phyloP scores from a whole-genome alignment of 2,797 vertebrate genomes.

The Arctocebus calabarensis region DNA sequence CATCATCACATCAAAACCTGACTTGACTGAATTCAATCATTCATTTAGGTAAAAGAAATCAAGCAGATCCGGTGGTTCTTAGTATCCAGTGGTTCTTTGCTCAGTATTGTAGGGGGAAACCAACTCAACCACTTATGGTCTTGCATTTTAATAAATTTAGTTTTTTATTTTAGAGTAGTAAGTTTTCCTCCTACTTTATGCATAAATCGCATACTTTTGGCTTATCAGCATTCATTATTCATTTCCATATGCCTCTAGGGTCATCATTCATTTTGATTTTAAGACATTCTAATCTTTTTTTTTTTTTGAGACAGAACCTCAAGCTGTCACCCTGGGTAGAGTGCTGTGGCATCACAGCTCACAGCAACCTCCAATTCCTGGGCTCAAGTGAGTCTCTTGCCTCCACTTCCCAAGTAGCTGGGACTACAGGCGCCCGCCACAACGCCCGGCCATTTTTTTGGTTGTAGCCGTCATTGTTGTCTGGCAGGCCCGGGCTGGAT shows the following conservation, averaged over 20 bases:
- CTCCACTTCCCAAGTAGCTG: no score
- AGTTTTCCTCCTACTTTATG: not conserved
- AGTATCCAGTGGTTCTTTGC: not conserved
- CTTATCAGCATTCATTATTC: not conserved
- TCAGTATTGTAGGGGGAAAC: not conserved
- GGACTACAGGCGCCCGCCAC: no score
- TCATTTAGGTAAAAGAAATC: not conserved
- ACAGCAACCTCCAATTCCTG: no score
- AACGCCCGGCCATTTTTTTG: no score
- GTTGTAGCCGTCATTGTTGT: no score
- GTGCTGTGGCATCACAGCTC: no score
- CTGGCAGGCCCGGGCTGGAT: no score
- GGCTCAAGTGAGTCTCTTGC: no score
- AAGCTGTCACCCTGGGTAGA: no score
- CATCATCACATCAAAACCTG: not conserved
- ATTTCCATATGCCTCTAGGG: not conserved
- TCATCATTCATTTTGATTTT: not conserved
- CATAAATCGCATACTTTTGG: not conserved
- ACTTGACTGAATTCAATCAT: not conserved
- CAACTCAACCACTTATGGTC: not conserved
- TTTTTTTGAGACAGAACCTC: no score
- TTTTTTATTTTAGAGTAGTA: constrained; percentile 5
- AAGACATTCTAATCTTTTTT: not conserved
- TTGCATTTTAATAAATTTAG: not conserved
- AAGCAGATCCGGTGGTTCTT: not conserved